Percentiles rank a stretch among this genome's conserved stretches.
These are phyloP conservation scores for Pitangus sulphuratus DNA, from an alignment of 2,797 vertebrate genomes.

Conservation along the genomic window DNA sequence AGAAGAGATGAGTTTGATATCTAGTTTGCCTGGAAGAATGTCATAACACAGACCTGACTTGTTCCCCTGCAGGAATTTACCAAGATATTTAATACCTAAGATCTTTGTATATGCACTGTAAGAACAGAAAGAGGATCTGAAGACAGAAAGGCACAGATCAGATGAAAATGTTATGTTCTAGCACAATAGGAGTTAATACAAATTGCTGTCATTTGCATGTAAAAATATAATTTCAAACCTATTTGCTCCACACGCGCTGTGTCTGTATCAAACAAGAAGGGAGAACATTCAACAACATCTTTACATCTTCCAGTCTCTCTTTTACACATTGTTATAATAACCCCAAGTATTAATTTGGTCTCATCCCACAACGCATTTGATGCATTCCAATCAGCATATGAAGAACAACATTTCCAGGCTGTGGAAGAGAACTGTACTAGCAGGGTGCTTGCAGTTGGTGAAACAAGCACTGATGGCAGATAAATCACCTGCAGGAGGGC, in stretches of 20 bases:
- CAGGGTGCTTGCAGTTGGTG: conserved; percentile 25
- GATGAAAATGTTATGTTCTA: background rate
- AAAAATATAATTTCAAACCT: conserved; percentile 13
- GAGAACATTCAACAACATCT: conserved; percentile 2
- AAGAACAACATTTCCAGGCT: conserved; percentile 32
- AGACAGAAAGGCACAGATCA: background rate
- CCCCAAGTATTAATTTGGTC: conserved; percentile 59
- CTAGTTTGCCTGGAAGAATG: background rate
- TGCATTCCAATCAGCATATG: conserved; percentile 20
- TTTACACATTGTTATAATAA: conserved; percentile 48
- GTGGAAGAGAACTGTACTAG: background rate
- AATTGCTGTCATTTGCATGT: conserved; percentile 16
- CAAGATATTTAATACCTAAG: background rate
- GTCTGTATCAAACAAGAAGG: background rate
- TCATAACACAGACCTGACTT: background rate
- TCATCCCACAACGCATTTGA: conserved; percentile 20
- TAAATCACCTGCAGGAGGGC: background rate
- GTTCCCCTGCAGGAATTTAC: background rate
- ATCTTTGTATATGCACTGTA: background rate
- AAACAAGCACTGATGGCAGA: conserved; percentile 13
- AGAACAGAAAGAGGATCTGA: background rate
- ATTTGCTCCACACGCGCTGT: background rate
- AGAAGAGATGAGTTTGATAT: background rate
- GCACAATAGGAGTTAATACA: conserved; percentile 38
- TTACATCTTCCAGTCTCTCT: conserved; percentile 17